Conservation (phyloP, 2,113 vertebrate genomes). For the Lophius piscatorius region DNA sequence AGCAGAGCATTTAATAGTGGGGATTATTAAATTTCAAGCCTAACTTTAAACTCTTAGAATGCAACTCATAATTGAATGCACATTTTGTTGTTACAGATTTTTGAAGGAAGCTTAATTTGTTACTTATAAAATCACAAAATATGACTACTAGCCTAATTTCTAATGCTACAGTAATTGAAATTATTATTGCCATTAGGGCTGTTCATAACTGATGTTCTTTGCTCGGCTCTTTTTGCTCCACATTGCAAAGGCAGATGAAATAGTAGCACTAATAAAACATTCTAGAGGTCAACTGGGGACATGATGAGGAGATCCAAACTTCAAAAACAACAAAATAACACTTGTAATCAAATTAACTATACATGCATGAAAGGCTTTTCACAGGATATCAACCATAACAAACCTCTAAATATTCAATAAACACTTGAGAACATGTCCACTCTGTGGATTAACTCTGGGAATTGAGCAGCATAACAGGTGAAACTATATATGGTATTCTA, state of each 20-base stretch:
- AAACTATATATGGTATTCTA: constrained; percentile 77
- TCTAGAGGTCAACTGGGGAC: constrained; percentile 21
- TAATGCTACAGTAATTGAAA: not conserved
- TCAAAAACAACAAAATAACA: constrained; percentile 7
- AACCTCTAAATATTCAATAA: constrained; percentile 18
- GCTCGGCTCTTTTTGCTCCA: not conserved
- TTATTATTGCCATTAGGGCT: no score
- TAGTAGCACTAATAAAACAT: not conserved
- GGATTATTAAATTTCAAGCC: not conserved
- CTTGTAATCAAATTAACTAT: constrained; percentile 19
- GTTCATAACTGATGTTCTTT: not conserved
- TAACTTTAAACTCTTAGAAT: not conserved
- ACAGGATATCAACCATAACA: constrained; percentile 17
- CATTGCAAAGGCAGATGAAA: not conserved
- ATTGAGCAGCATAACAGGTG: constrained; percentile 71
- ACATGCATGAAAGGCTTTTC: constrained; percentile 3
- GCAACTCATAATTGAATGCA: not conserved
- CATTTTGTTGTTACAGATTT: not conserved
- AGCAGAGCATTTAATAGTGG: not conserved
- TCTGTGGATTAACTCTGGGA: constrained; percentile 58
- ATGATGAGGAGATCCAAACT: constrained; percentile 2
- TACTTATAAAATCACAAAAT: no score
- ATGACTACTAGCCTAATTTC: not conserved
- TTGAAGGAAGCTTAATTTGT: no score
- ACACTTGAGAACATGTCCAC: constrained; percentile 48